Evolutionary conservation across 92 coral and sea anemone genomes (phyloP).

Genomic region (Zoanthus sociatus): DNA sequence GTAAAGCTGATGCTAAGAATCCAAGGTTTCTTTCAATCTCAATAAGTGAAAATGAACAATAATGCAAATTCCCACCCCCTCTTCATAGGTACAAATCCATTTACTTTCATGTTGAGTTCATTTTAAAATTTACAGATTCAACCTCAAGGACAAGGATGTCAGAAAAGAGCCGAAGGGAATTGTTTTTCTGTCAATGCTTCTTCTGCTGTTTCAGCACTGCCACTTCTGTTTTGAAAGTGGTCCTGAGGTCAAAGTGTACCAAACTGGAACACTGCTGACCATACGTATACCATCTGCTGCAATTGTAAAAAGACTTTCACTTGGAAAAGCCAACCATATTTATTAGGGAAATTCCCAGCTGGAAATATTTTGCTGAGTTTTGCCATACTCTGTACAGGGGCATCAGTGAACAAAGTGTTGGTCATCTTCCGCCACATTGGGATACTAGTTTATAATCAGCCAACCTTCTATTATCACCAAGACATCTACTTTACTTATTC

Average conservation of each 20-base stretch:
- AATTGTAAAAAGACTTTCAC: conserved; percentile 47
- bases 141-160: conserved; percentile 21
- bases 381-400: conserved; percentile 66
- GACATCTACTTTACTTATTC: conserved; percentile 58
- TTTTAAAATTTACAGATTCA: conserved; percentile 36
- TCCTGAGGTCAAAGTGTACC: conserved; percentile 59
- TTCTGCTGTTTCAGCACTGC: conserved; percentile 67
- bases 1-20: conserved; percentile 40
- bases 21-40: conserved; percentile 31
- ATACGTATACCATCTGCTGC: conserved; percentile 60
- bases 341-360: conserved; percentile 70
- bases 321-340: conserved; percentile 71
- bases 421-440: conserved; percentile 65
- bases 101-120: neutral
- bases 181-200: conserved; percentile 62
- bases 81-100: neutral
- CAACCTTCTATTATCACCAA: conserved; percentile 1
- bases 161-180: conserved; percentile 67
- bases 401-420: conserved; percentile 60
- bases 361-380: conserved; percentile 71
- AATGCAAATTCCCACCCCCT: neutral
- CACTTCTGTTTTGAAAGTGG: conserved; percentile 55
- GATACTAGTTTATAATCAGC: conserved; percentile 5
- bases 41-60: neutral
- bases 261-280: conserved; percentile 70